Conservation (phyloP, 2,888 invertebrate genomes). For the Drosophila niveifrons region DNA sequence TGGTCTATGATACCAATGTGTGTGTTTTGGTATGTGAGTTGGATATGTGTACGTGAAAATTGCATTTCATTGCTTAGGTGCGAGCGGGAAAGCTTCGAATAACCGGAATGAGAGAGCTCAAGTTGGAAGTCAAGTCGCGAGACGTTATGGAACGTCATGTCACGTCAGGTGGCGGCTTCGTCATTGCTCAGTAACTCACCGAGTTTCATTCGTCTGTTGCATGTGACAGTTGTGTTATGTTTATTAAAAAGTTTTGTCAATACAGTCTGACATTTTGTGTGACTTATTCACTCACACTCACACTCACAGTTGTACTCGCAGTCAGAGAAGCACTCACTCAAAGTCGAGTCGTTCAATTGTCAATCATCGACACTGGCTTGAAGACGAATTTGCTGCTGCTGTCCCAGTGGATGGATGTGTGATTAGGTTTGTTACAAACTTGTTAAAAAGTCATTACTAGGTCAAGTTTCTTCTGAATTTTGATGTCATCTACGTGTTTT, state of each 20-base stretch:
- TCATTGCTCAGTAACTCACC: constrained; percentile 40
- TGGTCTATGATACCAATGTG: constrained; percentile 44
- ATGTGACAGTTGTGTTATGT: constrained; percentile 78
- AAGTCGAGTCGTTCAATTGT: constrained; percentile 17
- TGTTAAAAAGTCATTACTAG: constrained; percentile 72
- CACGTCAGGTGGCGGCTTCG: constrained; percentile 52
- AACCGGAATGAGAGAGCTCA: constrained; percentile 2
- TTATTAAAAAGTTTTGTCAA: constrained; percentile 75
- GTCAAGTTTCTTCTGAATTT: constrained; percentile 28
- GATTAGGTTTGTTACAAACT: constrained; percentile 58
- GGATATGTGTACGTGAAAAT: constrained; percentile 78
- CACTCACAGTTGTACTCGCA: background rate
- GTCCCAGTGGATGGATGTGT: constrained; percentile 30
- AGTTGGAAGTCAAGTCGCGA: constrained; percentile 11
- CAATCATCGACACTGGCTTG: constrained; percentile 41
- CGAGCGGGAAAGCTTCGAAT: constrained; percentile 8
- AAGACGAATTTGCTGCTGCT: constrained; percentile 14
- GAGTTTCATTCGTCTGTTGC: constrained; percentile 48
- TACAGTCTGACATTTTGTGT: constrained; percentile 44
- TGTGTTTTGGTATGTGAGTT: constrained; percentile 50
- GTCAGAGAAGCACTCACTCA: background rate
- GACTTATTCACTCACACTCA: constrained; percentile 25
- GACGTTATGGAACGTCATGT: constrained; percentile 25
- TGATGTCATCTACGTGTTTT: background rate
- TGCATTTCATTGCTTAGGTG: constrained; percentile 67